Evolutionary conservation across 1,140 invertebrate genomes (phyloP), one percentile per base, ranked within the genome.

Genomic region (Drosophila teissieri): DNA sequence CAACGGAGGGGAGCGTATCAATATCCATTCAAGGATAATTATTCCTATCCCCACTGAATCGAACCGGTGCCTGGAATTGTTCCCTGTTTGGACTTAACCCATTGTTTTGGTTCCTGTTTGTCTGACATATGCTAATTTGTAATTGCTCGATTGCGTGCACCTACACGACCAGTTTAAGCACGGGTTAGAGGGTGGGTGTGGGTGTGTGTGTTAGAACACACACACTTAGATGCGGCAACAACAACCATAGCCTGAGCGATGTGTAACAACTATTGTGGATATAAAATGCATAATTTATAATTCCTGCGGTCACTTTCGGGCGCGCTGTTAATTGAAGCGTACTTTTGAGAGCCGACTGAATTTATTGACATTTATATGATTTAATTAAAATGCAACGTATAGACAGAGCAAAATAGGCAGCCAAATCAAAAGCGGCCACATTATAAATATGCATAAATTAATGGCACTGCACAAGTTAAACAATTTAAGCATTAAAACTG

Each of bases 331-430:
- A 86, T 86, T 86, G 75, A 78, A 78, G 74, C 74, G 62, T 78
- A 72, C 64, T 77, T 73, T 64, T 4, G 45, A 60, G 64, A 44
- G 24, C 64, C 22, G 53, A 61, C 19, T 51, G 61, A 69, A 85
- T 78, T 86, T 81, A 82, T 86, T 86, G 78, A 72, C 61, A 78
- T 80, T 80, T 77, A 69, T 80, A 69, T 86, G 65, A 85, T 86
- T 86, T 63, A 73, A 81, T 81, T 81, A 70, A 67, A 78, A 80
- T 53, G 55, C 45, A 73, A 69, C 62, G 42, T 39, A 24, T 54
- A 72, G 55, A 56, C 42, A 44, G 10, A 40, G 14, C 22, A 42
- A 31, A 31, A 19, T 39, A 37, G 54, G 56, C 36, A 37, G 51
- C 34, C 73, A 70, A 79, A 73, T 69, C 72, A 80, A 70, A 72